phyloP scores from a whole-genome alignment of 2,113 vertebrate species.

The Microcebus ravelobensis region DNA sequence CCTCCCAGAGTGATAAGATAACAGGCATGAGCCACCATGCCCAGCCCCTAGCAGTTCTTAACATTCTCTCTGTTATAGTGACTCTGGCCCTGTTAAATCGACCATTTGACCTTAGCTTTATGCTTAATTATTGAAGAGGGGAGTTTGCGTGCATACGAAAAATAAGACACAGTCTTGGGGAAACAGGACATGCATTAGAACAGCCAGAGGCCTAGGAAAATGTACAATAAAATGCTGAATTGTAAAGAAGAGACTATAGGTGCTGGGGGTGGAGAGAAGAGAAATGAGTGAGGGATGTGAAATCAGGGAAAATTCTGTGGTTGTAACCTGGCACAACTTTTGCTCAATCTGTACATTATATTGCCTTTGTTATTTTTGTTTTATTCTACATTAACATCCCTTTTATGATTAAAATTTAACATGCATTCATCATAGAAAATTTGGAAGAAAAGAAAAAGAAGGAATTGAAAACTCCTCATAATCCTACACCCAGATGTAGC shows the following conservation, averaged over 20 bases:
- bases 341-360: background rate
- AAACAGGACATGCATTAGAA: background rate
- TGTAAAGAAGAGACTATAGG: background rate
- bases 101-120: background rate
- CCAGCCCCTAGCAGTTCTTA: background rate
- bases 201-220: background rate
- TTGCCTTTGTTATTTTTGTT: background rate
- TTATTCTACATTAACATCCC: background rate
- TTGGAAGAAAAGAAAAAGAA: background rate
- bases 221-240: background rate
- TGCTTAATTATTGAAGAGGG: background rate
- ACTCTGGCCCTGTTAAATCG: background rate
- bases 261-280: background rate
- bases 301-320: background rate
- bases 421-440: background rate
- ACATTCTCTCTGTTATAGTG: background rate
- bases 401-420: background rate
- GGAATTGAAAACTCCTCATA: background rate
- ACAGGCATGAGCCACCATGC: too few relatives aligned
- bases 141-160: background rate
- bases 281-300: background rate
- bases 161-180: background rate
- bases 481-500: background rate
- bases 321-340: background rate
- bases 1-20: too few relatives aligned